Base-by-base conservation (phyloP, 2,888 invertebrate species). In the Pachydiplax longipennis region DNA sequence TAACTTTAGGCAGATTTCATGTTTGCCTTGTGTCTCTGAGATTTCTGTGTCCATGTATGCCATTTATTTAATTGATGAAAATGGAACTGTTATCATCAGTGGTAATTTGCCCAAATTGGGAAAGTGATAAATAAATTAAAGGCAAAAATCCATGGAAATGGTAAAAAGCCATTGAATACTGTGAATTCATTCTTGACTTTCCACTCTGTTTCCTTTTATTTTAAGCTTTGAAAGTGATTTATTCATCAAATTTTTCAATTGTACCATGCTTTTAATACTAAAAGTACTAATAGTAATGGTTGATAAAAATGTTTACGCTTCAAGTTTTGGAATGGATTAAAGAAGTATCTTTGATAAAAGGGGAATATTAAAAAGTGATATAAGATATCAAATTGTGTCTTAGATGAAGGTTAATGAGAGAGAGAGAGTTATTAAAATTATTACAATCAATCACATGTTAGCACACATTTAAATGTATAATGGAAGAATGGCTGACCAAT, bases 321-420 rank as follows among this genome's bases (percentile, higher is more conserved):
- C 87, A n/a, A 61, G 61, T 87, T 87, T 87, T 87, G 87, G 87
- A 61, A 87, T 61, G 87, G 87, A 87, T 61, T 37, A 37, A 58
- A 87, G 87, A 37, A 87, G n/a, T 87, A 87, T 61, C 87, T 87
- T 87, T 87, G 87, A 87, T 87, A 87, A 87, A 87, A 87, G 87
- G 35, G 22, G 35, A 87, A 87, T 65, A 87, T 87, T 87, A 87
- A 87, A 87, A 58, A 65, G 87, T 87, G 87, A 87, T 87, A 87
- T 83, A 65, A 87, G 65, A 87, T 87, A 87, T 87, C 87, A 87
- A 87, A 87, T 61, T 87, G 87, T 87, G 87, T 87, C 87, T 87
- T 87, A 87, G 87, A 61, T 65, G 87, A 87, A 61, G 87, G 87
- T 87, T 61, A 87, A 87, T 87, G 61, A 87, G 87, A 87, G 61